Percentiles rank a stretch among this genome's conserved stretches.
These are phyloP conservation scores for Bradynema listronoti DNA, from an alignment of 1,140 invertebrate genomes.

Conservation along the genomic window DNA sequence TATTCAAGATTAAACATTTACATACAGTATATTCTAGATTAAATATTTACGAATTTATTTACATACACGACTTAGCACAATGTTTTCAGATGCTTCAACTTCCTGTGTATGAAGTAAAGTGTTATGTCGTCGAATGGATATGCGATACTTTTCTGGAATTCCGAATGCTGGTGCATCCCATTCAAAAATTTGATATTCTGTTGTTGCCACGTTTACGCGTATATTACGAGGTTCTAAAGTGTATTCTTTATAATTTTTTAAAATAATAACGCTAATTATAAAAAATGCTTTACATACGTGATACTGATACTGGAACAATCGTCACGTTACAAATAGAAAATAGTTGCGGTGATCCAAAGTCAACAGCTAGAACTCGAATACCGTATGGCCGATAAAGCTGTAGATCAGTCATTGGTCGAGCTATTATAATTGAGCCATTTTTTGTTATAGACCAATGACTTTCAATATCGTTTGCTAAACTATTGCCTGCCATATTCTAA, in stretches of 20 bases:
- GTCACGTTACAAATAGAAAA: constrained; percentile 40
- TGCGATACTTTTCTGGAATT: constrained; percentile 33
- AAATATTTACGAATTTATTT: too few species aligned
- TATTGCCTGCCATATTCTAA: too few species aligned
- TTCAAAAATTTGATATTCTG: constrained; percentile 42
- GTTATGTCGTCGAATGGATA: constrained; percentile 17
- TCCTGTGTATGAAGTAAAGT: constrained; percentile 29
- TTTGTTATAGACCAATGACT: not conserved
- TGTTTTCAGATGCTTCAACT: constrained; percentile 40
- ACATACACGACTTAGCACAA: constrained; percentile 28
- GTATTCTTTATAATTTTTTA: not conserved
- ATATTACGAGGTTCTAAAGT: constrained; percentile 39
- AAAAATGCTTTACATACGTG: constrained; percentile 16
- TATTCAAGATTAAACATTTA: too few species aligned
- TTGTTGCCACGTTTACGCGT: constrained; percentile 39
- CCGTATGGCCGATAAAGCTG: constrained; percentile 31
- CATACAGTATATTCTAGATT: too few species aligned
- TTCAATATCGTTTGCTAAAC: too few species aligned
- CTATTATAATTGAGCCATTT: constrained; percentile 17
- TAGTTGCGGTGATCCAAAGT: constrained; percentile 44
- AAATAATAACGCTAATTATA: constrained; percentile 7
- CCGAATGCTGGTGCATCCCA: constrained; percentile 41
- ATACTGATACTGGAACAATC: constrained; percentile 41
- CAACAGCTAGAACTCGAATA: constrained; percentile 31
- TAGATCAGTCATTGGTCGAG: constrained; percentile 27